These are phyloP conservation scores for Pogonomyrmex barbatus DNA, from an alignment of 1,140 invertebrate species.

Conservation along the genomic window DNA sequence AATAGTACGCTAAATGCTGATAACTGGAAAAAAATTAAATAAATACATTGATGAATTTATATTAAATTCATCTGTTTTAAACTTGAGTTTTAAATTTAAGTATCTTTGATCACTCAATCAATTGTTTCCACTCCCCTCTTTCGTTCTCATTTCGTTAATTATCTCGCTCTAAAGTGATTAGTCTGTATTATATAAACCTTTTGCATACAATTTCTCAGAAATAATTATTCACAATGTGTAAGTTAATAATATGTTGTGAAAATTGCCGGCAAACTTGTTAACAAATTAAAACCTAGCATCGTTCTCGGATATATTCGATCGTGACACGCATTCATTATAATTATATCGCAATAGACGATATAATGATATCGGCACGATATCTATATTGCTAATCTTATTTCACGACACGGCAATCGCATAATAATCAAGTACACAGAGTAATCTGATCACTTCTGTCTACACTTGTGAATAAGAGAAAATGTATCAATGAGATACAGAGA, in stretches of 20 bases:
- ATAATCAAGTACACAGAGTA: slow-evolving; percentile 64
- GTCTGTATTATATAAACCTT: neutral
- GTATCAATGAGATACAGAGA: neutral
- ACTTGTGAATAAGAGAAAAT: slow-evolving; percentile 39
- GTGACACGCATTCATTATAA: neutral
- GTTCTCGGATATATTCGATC: neutral
- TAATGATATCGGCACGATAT: slow-evolving; percentile 25
- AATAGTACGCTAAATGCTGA: neutral
- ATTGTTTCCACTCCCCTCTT: neutral
- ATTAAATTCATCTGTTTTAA: neutral
- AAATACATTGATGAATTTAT: neutral
- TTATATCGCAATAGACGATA: neutral
- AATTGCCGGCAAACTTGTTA: neutral
- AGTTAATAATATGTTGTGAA: neutral
- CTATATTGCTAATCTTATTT: slow-evolving; percentile 27
- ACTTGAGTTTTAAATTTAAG: neutral
- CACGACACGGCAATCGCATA: slow-evolving; percentile 6
- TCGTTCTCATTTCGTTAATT: neutral
- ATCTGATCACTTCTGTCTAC: slow-evolving; percentile 46
- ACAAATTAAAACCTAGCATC: neutral
- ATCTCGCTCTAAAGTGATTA: neutral
- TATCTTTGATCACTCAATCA: neutral
- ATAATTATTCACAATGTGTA: neutral
- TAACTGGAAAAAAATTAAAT: neutral
- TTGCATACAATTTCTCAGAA: neutral